phyloP scores from a whole-genome alignment of 1,140 invertebrate species.

The Diabrotica virgifera region DNA sequence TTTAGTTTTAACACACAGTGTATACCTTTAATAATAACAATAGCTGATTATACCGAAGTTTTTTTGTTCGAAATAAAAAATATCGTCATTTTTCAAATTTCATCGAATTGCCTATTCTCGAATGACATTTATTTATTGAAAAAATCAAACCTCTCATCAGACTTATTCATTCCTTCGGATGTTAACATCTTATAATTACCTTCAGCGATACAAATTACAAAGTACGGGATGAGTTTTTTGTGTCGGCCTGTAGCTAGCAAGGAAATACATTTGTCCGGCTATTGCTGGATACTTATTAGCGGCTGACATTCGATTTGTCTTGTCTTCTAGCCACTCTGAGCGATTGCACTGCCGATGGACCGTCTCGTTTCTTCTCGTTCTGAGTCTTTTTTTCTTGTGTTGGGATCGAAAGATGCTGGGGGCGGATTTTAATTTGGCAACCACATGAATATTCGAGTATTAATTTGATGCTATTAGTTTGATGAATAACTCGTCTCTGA shows the following conservation, averaged over 20 bases:
- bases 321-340: slow-evolving; percentile 43
- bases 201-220: slow-evolving; percentile 49
- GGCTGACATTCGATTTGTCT: slow-evolving; percentile 52
- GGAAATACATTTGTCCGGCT: slow-evolving; percentile 48
- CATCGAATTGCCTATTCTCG: slow-evolving; percentile 19
- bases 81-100: neutral
- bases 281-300: slow-evolving; percentile 51
- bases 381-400: slow-evolving; percentile 27
- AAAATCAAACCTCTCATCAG: slow-evolving; percentile 43
- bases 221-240: slow-evolving; percentile 45
- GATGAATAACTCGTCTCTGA: slow-evolving; percentile 23
- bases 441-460: slow-evolving; percentile 43
- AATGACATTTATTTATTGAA: slow-evolving; percentile 36
- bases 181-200: slow-evolving; percentile 46
- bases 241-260: slow-evolving; percentile 39
- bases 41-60: too few species aligned
- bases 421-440: slow-evolving; percentile 46
- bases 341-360: slow-evolving; percentile 36
- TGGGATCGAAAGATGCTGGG: slow-evolving; percentile 31
- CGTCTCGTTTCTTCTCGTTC: slow-evolving; percentile 5
- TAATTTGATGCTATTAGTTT: slow-evolving; percentile 40
- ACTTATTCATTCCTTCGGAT: slow-evolving; percentile 36
- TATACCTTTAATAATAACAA: too few species aligned
- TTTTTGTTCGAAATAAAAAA: neutral
- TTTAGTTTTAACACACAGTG: too few species aligned